Base-by-base conservation (phyloP, 2,888 invertebrate species). In the Diploptera punctata region DNA sequence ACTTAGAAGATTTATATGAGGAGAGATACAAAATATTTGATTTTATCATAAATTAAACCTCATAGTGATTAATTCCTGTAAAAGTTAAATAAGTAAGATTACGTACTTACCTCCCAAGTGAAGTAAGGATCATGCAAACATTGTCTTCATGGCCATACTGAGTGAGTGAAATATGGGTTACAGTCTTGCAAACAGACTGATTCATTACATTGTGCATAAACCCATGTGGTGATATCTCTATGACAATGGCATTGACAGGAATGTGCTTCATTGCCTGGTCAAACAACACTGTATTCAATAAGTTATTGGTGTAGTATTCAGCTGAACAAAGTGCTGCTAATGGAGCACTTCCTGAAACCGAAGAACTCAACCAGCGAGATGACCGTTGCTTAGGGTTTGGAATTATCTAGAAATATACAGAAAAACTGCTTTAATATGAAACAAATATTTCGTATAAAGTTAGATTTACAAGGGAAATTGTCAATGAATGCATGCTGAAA, bases 301-400 rank as follows among this genome's bases (percentile, higher is more conserved):
- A 86, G 84, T 98, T 98, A 87, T 98, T 97, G 29, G 97, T 97
- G 83, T 98, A 97, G 84, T 99, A 99, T 49, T 92, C 93, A 1
- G 95, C 93, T 0, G 95, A 95, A 1, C 90, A 92, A 2, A 87
- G 81, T 75, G 87, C 84, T 0, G 91, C 89, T 43, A 88, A 85
- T 0, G 88, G 95, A 67, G 90, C 84, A 1, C 83, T 81, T 78
- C 93, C 85, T 65, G 93, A 91, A 1, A 95, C 87, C 0, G 96
- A 96, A 0, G 94, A 91, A 73, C 95, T 95, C 9, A 97, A 82
- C 98, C 98, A 98, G 74, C 90, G 90, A 0, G 85, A 80, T 0
- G 92, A 90, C 21, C 97, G 87, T 1, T 83, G 81, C 78, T 90
- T 91, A 0, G 93, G 90, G 0, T 86, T 78, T 0, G 88, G 87